Evolutionary conservation across 2,888 invertebrate genomes (phyloP), one percentile per base, ranked within the genome.

Genomic region (Drosophila fulvimacula): DNA sequence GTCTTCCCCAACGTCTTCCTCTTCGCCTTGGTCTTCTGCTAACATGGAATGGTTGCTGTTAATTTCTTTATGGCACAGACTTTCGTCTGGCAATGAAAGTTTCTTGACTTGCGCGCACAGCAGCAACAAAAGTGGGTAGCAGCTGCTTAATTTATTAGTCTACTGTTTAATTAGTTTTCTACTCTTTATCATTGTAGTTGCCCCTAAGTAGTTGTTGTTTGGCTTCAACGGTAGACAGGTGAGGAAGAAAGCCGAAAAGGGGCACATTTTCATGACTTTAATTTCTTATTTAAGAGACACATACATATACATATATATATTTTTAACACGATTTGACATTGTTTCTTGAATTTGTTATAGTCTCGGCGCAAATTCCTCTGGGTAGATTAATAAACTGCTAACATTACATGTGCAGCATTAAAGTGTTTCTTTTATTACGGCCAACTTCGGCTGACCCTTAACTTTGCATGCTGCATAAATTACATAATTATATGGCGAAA

Each of bases 71-170:
- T 71, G 70, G 78, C 78, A 55, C 56, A 67, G 73, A 88, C 82
- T 88, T 83, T 88, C 82, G 88, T 85, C 88, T 82, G 75, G 64
- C 59, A 83, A 83, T 73, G 88, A 83, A 83, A 83, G 85, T 88
- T 83, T 85, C 80, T 82, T 84, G 73, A 71, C 73, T 75, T 68
- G 61, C 65, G 66, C 58, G 48, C 36, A 42, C n/a, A 64, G 71
- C 70, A 76, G 46, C 85, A 82, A 57, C 64, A 76, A 67, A 44
- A 69, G 48, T 59, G 61, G 69, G 55, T 34, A 79, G 71, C 65
- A 78, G 66, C 78, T 70, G 77, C 69, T 72, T 87, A 84, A 87
- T 87, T 82, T 87, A 87, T 87, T 84, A 87, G 82, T 76, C 77
- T 84, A 68, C 67, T 68, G 70, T 79, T 81, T 87, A 81, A 87